Conservation (phyloP, 2,888 invertebrate species). For the Meteorus colon region DNA sequence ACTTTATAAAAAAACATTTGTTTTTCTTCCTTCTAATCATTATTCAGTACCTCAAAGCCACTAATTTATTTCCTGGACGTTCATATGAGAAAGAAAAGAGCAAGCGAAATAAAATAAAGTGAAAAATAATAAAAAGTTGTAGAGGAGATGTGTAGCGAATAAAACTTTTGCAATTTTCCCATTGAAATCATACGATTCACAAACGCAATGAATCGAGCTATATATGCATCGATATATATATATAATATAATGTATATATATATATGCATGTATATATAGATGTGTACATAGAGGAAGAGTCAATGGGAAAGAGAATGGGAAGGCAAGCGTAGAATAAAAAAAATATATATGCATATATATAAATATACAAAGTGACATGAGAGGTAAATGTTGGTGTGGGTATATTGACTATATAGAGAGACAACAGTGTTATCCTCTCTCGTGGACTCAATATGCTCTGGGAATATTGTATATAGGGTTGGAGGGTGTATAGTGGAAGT, state of each 20-base stretch:
- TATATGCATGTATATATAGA: background rate
- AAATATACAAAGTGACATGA: background rate
- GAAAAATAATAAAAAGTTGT: background rate
- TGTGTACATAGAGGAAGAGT: background rate
- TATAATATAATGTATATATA: too few species aligned
- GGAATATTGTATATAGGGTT: background rate
- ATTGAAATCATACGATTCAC: background rate
- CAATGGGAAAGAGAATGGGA: background rate
- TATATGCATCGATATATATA: background rate
- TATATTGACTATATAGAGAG: background rate
- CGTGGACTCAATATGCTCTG: background rate
- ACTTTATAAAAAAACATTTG: too few species aligned
- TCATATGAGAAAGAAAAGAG: background rate
- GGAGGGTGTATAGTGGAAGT: background rate
- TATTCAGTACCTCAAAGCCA: too few species aligned
- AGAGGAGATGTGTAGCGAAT: background rate
- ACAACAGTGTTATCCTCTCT: slow-evolving; percentile 10
- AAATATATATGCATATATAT: background rate
- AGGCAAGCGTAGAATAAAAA: background rate
- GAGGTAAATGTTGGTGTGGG: background rate
- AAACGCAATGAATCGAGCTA: background rate
- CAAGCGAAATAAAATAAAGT: background rate
- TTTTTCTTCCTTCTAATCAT: too few species aligned
- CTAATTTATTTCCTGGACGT: too few species aligned
- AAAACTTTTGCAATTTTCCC: background rate